These are phyloP conservation scores for Patella ulyssiponensis DNA, from an alignment of 2,888 invertebrate genomes.

Conservation along the genomic window DNA sequence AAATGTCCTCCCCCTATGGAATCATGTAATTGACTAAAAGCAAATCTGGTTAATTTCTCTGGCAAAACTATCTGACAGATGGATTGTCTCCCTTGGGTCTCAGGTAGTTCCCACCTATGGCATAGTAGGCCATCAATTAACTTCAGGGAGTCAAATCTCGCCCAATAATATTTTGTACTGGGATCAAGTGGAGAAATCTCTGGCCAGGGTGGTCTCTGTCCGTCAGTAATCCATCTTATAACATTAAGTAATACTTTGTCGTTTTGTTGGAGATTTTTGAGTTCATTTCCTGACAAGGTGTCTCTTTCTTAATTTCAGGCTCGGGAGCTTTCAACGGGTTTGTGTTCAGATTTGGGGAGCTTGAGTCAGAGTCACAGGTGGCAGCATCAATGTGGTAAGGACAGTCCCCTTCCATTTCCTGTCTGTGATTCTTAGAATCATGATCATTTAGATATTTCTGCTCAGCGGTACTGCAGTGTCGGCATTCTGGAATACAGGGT, in stretches of 20 bases:
- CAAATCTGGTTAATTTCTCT: background rate
- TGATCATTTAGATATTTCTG: too few species aligned
- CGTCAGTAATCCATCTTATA: slow-evolving; percentile 24
- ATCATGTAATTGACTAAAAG: background rate
- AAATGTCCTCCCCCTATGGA: background rate
- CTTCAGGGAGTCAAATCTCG: slow-evolving; percentile 29
- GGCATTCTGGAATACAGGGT: background rate
- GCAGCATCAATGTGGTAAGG: too few species aligned
- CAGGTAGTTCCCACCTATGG: slow-evolving; percentile 15
- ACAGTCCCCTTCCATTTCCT: too few species aligned
- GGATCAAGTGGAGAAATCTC: slow-evolving; percentile 17
- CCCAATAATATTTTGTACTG: slow-evolving; percentile 32
- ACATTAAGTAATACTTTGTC: slow-evolving; percentile 18
- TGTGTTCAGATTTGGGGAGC: too few species aligned
- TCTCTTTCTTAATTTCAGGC: too few species aligned
- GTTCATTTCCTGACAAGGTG: too few species aligned
- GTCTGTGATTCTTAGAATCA: too few species aligned
- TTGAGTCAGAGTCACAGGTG: too few species aligned
- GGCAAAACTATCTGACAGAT: background rate
- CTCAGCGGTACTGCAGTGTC: background rate
- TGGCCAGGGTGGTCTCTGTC: slow-evolving; percentile 25
- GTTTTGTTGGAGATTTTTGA: slow-evolving; percentile 14
- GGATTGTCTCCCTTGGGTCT: background rate
- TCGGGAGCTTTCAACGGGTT: too few species aligned
- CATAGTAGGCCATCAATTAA: slow-evolving; percentile 27